Base-by-base conservation (phyloP, 2,888 invertebrate species). In the Hyposoter didymator region DNA sequence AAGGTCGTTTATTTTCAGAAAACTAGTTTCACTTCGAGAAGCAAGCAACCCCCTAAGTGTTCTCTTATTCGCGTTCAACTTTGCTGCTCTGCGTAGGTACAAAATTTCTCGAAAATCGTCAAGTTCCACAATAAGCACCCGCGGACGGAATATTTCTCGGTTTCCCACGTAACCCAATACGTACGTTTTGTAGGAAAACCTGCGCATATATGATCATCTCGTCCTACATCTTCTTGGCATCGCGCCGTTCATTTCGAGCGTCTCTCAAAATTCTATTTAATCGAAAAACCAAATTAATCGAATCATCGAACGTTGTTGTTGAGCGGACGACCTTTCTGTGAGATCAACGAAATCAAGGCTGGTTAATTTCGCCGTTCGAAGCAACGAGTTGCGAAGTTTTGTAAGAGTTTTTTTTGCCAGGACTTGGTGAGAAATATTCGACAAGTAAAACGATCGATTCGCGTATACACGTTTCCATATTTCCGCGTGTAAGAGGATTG, bases 1-100 rank as follows among this genome's bases (percentile, higher is more conserved):
- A 62, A 28, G 17, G 52, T 69, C 52, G 73, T 86, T 87, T 85
- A 82, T 78, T 87, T 87, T 59, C 64, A 35, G 39, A n/a, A 79
- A 78, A 88, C 83, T 88, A 39, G 88, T 90, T 90, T 88, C 85
- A 86, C 86, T 88, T 88, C 59, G 85, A 79, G 80, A 84, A 88
- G 87, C 87, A 87, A 84, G 84, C 88, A 69, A 74, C 8, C 69
- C 7, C n/a, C 28, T 32, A 69, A 47, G 69, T 47, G 22, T 69
- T 69, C 10, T n/a, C 28, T 17, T 17, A 10, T 45, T 32, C 28
- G 12, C 47, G 17, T 45, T 45, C 19, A 0, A 2, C 12, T 45
- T 22, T 22, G 8, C 12, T 8, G 47, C 69, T 17, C 39, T 39
- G 39, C 39, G 39, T 7, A 39, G 39, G 28, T 28, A 14, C 59